Base-by-base conservation (phyloP, 2,113 vertebrate genomes). In the Coturnix japonica region DNA sequence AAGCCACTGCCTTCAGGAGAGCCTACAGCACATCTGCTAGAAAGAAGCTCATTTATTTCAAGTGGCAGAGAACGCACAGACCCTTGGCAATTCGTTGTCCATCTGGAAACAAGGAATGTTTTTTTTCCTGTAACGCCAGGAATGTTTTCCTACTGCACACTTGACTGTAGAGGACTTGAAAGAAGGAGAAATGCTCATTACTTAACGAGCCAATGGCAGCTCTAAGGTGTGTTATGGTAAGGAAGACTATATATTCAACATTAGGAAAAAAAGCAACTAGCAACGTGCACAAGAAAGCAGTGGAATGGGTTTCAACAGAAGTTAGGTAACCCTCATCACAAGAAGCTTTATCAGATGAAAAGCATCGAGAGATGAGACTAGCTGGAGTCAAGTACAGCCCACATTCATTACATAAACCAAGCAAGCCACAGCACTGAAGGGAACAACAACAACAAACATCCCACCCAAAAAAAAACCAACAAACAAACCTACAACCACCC, bases 341-440 rank as follows among this genome's bases (percentile, higher is more conserved):
- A 66, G 47, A 78, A 94, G 64, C 28, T 87, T 81, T 79, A 93
- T 70, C 4, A 75, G 79, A 81, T 15, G 12, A 91, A 90, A 66
- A 90, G 53, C 49, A 84, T 18, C 20, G 69, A 51, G 26, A 35
- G 46, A 70, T 70, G 54, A 51, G 33, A 80, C 43, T 35, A 57
- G 7, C 10, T 14, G 21, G 63, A 46, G 26, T 91, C 51, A 89
- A 75, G 65, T 20, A 19, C 31, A 94, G 56, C 23, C 39, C 43
- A 74, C 20, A 37, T 20, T n/a, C 9, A 13, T 70, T 51, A 41
- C 10, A 35, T 51, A 67, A 91, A 67, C 16, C 69, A 80, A 70
- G 30, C 31, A 81, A 89, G 54, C 19, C 20, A 8, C 47, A 26
- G 54, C 81, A 86, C 13, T 60, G 63, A 78, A 72, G 9, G 47